Conservation (phyloP, 2,113 vertebrate genomes). For the Microcebus tavaratra region DNA sequence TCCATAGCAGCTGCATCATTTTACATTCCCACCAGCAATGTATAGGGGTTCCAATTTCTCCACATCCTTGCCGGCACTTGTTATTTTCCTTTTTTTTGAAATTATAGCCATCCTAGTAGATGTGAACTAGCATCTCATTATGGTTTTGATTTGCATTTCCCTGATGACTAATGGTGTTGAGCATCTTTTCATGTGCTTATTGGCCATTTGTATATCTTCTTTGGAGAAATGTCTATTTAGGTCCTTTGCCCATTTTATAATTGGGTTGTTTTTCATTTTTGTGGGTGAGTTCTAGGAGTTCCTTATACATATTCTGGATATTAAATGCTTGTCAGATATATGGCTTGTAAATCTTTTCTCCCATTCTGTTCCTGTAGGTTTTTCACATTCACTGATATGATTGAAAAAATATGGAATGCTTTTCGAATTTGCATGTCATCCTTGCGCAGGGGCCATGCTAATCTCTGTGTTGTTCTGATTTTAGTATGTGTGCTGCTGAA, state of each 20-base stretch:
- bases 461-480: no score
- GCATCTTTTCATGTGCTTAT: not conserved
- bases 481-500: no score
- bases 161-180: not conserved
- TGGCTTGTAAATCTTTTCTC: not conserved
- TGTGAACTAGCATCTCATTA: not conserved
- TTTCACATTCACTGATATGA: not conserved
- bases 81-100: not conserved
- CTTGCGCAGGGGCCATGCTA: no score
- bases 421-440: no score
- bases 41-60: not conserved
- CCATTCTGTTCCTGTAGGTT: not conserved
- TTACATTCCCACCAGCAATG: not conserved
- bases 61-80: not conserved
- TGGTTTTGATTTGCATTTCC: not conserved
- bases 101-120: not conserved
- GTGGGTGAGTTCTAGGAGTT: not conserved
- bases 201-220: not conserved
- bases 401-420: no score
- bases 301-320: not conserved
- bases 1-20: not conserved
- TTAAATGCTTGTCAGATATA: not conserved
- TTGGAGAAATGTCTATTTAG: slow-evolving; percentile 27
- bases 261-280: not conserved
- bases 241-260: not conserved